Percentiles rank a stretch among this genome's conserved stretches.
phyloP scores from a whole-genome alignment of 2,888 invertebrate genomes.

The Pyrgus malvae region DNA sequence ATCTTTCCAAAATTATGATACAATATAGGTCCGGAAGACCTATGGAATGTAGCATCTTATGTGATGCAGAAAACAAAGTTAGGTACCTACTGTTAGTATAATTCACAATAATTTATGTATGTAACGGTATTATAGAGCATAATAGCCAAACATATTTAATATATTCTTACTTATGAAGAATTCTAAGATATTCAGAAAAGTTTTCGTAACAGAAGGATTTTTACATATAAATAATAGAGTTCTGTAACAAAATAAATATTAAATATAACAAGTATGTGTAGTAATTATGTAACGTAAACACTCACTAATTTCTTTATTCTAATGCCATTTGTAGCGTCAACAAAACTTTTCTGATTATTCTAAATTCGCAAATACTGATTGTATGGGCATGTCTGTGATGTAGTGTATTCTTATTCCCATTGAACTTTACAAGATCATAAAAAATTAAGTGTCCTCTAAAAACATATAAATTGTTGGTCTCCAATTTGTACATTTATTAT shows the following conservation, averaged over 20 bases:
- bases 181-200: slow-evolving; percentile 2
- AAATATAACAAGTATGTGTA: neutral
- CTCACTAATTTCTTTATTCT: neutral
- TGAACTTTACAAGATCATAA: slow-evolving; percentile 6
- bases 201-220: neutral
- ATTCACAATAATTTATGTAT: too few species aligned
- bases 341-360: slow-evolving; percentile 4
- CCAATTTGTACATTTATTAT: slow-evolving; percentile 27
- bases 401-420: too few species aligned
- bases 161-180: too few species aligned
- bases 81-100: too few species aligned
- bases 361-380: neutral
- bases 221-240: too few species aligned
- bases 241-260: neutral
- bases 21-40: slow-evolving; percentile 35
- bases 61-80: neutral
- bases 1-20: slow-evolving; percentile 6
- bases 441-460: slow-evolving; percentile 7
- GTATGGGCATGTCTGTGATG: too few species aligned
- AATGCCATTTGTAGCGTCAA: neutral
- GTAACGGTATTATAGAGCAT: too few species aligned
- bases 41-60: slow-evolving; percentile 57
- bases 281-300: neutral
- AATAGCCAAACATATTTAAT: too few species aligned
- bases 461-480: slow-evolving; percentile 26